Evolutionary conservation across 2,113 vertebrate genomes (phyloP).

Genomic region (Sarotherodon lohbergeri): DNA sequence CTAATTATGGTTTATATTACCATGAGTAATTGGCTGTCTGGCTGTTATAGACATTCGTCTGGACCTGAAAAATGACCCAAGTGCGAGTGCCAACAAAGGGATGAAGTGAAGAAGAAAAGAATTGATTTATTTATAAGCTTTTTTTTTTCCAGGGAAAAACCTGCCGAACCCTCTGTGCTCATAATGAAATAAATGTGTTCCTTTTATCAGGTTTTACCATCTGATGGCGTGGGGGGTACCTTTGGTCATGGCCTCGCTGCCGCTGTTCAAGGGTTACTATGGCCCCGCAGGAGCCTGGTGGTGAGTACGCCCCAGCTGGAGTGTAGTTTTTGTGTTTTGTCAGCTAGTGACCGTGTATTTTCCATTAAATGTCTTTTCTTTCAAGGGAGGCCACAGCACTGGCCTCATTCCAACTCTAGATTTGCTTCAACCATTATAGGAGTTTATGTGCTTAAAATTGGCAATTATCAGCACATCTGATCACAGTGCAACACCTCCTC

Average conservation of each 20-base stretch:
- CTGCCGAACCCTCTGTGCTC: neutral
- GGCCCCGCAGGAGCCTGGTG: constrained; percentile 73
- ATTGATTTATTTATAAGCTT: constrained; percentile 14
- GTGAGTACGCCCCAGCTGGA: constrained; percentile 46
- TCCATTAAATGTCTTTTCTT: constrained; percentile 14
- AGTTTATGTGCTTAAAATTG: constrained; percentile 41
- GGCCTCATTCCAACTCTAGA: constrained; percentile 15
- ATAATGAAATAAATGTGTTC: constrained; percentile 33
- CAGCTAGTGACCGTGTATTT: neutral
- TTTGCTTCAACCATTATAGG: neutral
- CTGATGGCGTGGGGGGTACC: constrained; percentile 75
- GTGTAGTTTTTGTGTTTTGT: neutral
- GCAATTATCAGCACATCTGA: constrained; percentile 50
- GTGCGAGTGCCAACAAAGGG: constrained; percentile 5
- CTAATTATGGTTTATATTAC: constrained; percentile 46
- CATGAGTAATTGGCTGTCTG: constrained; percentile 35
- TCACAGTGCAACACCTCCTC: neutral
- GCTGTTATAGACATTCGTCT: constrained; percentile 26
- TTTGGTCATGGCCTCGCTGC: constrained; percentile 69
- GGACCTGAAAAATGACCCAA: constrained; percentile 41
- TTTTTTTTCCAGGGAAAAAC: neutral
- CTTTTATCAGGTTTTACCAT: constrained; percentile 72
- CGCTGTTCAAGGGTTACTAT: constrained; percentile 70
- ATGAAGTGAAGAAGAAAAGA: constrained; percentile 4
- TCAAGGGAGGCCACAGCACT: constrained; percentile 2